A percentile compares a stretch with the other conserved stretches of the same genome.
These are phyloP conservation scores for Lithobates pipiens DNA, from an alignment of 2,797 vertebrate species.

Conservation along the genomic window DNA sequence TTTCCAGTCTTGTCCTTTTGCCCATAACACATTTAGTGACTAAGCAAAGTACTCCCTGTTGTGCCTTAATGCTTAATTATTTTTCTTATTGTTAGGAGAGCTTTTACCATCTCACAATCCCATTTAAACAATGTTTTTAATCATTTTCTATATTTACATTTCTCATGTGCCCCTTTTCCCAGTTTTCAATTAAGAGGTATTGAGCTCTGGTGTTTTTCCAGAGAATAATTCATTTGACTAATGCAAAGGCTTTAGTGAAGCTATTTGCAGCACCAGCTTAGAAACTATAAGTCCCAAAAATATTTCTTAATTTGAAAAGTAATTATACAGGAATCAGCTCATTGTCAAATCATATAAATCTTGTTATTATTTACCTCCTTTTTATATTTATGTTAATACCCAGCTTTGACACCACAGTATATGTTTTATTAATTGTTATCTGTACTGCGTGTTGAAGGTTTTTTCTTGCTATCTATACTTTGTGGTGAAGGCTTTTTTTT, in stretches of 20 bases:
- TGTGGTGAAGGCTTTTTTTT: background rate
- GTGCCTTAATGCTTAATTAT: constrained; percentile 57
- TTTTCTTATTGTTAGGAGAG: constrained; percentile 55
- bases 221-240: constrained; percentile 59
- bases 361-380: background rate
- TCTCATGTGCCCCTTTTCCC: constrained; percentile 51
- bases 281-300: constrained; percentile 60
- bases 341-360: constrained; percentile 1
- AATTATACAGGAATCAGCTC: constrained; percentile 40
- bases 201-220: constrained; percentile 64
- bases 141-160: constrained; percentile 56
- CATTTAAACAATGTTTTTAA: constrained; percentile 57
- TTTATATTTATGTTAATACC: background rate
- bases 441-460: background rate
- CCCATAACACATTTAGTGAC: constrained; percentile 46
- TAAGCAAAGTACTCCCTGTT: constrained; percentile 55
- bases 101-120: constrained; percentile 36
- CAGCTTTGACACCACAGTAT: background rate
- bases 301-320: constrained; percentile 53
- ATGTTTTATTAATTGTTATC: background rate
- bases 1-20: constrained; percentile 39
- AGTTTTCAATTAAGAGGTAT: constrained; percentile 60
- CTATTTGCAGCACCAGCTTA: constrained; percentile 57
- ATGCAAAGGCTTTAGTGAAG: constrained; percentile 56
- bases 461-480: background rate